Conservation (phyloP, 2,888 invertebrate species). For the Meghimatium bilineatum region DNA sequence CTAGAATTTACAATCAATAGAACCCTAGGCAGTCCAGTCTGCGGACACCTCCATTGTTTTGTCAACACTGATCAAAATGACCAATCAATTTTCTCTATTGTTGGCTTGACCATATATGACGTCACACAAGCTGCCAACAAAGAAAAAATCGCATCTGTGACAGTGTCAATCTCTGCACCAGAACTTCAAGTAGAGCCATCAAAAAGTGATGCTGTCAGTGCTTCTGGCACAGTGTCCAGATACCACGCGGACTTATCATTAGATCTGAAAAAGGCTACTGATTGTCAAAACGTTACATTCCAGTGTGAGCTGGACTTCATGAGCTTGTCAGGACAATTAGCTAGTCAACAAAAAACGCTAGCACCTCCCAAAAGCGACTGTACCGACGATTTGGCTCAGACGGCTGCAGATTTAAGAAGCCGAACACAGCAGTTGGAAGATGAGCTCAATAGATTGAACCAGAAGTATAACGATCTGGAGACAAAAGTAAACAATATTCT, state of each 20-base stretch:
- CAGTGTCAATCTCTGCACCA: not conserved
- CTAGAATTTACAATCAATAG: not conserved
- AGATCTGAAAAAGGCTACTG: not conserved
- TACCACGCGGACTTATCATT: not conserved
- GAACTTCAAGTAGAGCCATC: not conserved
- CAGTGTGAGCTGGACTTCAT: constrained; percentile 7
- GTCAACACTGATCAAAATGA: not conserved
- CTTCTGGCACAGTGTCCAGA: not conserved
- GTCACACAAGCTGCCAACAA: not conserved
- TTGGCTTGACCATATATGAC: not conserved
- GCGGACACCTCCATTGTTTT: not conserved
- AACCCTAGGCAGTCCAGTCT: not conserved
- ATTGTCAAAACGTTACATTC: not conserved
- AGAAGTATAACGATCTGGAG: not conserved
- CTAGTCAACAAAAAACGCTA: not conserved
- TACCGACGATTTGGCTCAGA: not conserved
- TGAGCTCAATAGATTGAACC: not conserved
- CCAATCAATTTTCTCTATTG: not conserved
- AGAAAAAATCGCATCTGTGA: not conserved
- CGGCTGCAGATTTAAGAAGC: not conserved
- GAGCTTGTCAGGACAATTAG: not conserved
- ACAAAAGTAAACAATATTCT: not conserved
- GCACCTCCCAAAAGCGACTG: not conserved
- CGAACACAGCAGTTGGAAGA: not conserved
- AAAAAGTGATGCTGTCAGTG: not conserved